These are phyloP conservation scores for Acropternis orthonyx DNA, from an alignment of 2,797 vertebrate species.

Conservation along the genomic window DNA sequence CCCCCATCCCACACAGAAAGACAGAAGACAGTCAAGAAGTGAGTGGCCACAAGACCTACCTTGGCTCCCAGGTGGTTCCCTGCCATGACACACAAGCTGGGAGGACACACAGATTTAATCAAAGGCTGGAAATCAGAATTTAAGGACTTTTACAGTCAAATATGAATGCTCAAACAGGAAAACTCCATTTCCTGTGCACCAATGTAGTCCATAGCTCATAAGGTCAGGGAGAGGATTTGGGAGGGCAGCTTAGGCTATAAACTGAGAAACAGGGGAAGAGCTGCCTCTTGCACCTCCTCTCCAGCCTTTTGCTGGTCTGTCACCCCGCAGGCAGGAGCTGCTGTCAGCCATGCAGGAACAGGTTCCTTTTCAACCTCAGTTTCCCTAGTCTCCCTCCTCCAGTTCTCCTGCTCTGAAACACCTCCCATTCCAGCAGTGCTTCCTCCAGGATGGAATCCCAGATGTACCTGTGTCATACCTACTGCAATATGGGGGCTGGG, in stretches of 20 bases:
- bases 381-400: not conserved
- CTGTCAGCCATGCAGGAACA: not conserved
- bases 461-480: not conserved
- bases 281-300: not conserved
- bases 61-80: not conserved
- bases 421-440: not conserved
- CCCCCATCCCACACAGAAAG: not conserved
- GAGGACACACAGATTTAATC: not conserved
- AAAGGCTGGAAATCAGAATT: not conserved
- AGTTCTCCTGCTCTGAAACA: not conserved
- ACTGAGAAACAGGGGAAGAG: not conserved
- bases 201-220: not conserved
- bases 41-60: not conserved
- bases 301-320: not conserved
- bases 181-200: fast-evolving
- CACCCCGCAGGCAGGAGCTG: not conserved
- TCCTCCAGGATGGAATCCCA: not conserved
- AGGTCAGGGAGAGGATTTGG: not conserved
- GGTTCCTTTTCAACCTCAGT: not conserved
- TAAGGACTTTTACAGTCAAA: not conserved
- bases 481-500: not conserved
- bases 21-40: fast-evolving
- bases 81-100: fast-evolving
- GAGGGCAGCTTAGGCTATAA: not conserved
- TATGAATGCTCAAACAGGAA: not conserved